Evolutionary conservation across 2,888 invertebrate species (phyloP).

Genomic region (Ischnus inquisitorius): DNA sequence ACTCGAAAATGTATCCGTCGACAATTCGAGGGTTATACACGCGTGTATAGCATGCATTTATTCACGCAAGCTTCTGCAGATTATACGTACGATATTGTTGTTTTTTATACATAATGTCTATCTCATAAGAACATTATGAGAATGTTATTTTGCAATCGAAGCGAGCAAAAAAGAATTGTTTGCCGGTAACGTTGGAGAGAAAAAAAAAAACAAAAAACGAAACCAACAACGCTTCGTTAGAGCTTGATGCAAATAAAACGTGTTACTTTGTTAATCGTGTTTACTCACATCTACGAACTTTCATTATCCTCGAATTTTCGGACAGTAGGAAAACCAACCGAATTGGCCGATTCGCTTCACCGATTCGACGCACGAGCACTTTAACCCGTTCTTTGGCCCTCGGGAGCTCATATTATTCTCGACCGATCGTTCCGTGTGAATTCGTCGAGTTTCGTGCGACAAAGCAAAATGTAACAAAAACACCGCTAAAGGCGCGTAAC

Average conservation of each 20-base stretch:
- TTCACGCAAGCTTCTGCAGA: conserved; percentile 57
- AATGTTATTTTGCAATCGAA: conserved; percentile 64
- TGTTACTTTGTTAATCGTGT: conserved; percentile 61
- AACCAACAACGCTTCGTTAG: conserved; percentile 60
- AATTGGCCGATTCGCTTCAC: background rate
- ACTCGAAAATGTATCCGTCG: conserved; percentile 14
- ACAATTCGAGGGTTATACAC: conserved; percentile 39
- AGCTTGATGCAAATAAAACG: conserved; percentile 65
- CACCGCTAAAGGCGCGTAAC: background rate
- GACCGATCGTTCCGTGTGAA: background rate
- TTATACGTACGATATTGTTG: conserved; percentile 51
- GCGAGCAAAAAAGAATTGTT: conserved; percentile 1
- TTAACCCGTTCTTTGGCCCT: background rate
- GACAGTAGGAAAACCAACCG: no score
- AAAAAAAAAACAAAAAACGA: conserved; percentile 15
- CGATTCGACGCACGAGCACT: background rate
- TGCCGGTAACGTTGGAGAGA: conserved; percentile 27
- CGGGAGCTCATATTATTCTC: background rate
- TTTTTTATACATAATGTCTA: conserved; percentile 65
- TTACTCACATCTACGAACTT: background rate
- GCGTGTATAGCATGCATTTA: conserved; percentile 30
- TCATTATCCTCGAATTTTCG: background rate
- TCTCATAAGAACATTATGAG: conserved; percentile 57
- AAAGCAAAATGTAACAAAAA: background rate
- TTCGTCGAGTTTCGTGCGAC: background rate